Conservation (phyloP, 2,113 vertebrate genomes). For the Pedionomus torquatus region DNA sequence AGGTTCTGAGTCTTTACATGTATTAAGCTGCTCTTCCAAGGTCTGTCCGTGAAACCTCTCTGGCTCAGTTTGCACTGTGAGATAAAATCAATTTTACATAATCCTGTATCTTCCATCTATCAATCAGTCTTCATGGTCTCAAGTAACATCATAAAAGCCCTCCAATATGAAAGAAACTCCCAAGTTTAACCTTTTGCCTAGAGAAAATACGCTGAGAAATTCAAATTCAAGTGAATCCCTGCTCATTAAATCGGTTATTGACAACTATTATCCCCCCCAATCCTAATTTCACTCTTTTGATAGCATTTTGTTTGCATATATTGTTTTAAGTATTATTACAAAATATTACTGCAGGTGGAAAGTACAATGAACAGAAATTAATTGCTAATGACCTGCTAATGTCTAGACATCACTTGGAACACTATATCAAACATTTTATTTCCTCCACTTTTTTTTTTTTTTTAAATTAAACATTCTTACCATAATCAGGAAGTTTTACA, state of each 20-base stretch:
- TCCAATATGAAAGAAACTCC: background rate
- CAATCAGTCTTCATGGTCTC: background rate
- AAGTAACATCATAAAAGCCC: background rate
- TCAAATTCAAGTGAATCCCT: background rate
- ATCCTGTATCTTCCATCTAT: background rate
- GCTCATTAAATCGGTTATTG: background rate
- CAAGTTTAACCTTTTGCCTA: background rate
- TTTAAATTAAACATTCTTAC: conserved; percentile 1
- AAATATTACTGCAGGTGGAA: background rate
- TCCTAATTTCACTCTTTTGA: background rate
- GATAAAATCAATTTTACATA: background rate
- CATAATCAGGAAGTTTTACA: background rate
- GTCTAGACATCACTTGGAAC: background rate
- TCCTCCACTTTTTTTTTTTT: background rate
- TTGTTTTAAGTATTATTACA: background rate
- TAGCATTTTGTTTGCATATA: background rate
- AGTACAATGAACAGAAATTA: background rate
- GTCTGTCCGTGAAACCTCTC: background rate
- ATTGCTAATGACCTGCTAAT: background rate
- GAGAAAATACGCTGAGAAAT: background rate
- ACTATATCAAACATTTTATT: background rate
- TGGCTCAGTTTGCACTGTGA: conserved; percentile 17
- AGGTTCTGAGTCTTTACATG: conserved; percentile 54
- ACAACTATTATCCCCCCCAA: background rate
- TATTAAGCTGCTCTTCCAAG: conserved; percentile 62